Conservation (phyloP, 2,888 invertebrate species). For the Gymnosoma rotundatum region DNA sequence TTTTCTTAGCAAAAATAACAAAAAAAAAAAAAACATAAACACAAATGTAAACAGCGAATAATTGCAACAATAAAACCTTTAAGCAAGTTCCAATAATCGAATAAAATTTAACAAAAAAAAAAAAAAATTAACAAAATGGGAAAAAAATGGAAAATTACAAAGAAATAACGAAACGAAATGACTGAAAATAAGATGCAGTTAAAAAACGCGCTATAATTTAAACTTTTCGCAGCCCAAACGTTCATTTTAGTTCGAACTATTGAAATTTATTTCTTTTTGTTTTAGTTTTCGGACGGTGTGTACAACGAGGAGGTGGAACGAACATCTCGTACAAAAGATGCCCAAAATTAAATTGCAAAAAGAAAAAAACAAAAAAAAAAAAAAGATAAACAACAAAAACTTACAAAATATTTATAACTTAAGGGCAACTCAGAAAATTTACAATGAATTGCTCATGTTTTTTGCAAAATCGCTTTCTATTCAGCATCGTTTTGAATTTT, state of each 20-base stretch:
- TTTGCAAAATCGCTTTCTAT: slow-evolving; percentile 46
- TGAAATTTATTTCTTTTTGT: slow-evolving; percentile 29
- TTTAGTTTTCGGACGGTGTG: not conserved
- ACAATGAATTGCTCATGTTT: slow-evolving; percentile 69
- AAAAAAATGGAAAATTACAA: slow-evolving; percentile 38
- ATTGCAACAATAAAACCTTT: slow-evolving; percentile 67
- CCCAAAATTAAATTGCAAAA: slow-evolving; percentile 57
- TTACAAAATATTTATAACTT: slow-evolving; percentile 68
- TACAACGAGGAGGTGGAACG: slow-evolving; percentile 62
- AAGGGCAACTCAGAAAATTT: slow-evolving; percentile 67
- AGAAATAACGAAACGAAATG: slow-evolving; percentile 31
- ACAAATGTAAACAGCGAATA: slow-evolving; percentile 69
- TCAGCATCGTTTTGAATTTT: slow-evolving; percentile 38
- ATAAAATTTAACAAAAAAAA: not conserved
- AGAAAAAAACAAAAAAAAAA: slow-evolving; percentile 29
- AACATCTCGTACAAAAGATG: slow-evolving; percentile 51
- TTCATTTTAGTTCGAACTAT: slow-evolving; percentile 59
- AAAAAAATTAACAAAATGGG: not conserved
- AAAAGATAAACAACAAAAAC: slow-evolving; percentile 27
- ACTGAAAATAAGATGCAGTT: slow-evolving; percentile 49
- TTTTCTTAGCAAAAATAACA: not conserved
- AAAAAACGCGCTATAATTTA: slow-evolving; percentile 67
- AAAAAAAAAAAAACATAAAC: slow-evolving; percentile 28
- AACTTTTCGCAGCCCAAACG: slow-evolving; percentile 59
- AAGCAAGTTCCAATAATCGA: slow-evolving; percentile 58